Evolutionary conservation across 2,888 invertebrate genomes (phyloP).

Genomic region (Marasmarcha lunaedactyla): DNA sequence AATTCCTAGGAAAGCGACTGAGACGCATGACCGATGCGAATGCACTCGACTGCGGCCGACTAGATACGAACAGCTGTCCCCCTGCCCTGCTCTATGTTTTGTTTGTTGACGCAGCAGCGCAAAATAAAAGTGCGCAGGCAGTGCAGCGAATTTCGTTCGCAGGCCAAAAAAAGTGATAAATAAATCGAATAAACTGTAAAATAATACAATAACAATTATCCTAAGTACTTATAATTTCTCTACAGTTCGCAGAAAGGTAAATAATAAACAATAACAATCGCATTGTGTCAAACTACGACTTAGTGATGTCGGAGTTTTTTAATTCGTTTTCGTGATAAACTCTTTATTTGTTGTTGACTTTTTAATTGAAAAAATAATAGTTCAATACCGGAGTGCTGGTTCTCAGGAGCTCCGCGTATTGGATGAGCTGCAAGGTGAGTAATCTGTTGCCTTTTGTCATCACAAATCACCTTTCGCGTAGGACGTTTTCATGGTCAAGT

Average conservation of each 20-base stretch:
- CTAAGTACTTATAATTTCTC: slow-evolving; percentile 25
- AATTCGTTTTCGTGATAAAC: slow-evolving; percentile 46
- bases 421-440: slow-evolving; percentile 69
- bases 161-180: slow-evolving; percentile 58
- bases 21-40: slow-evolving; percentile 31
- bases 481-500: slow-evolving; percentile 34
- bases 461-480: slow-evolving; percentile 31
- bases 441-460: slow-evolving; percentile 38
- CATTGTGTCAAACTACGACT: slow-evolving; percentile 35
- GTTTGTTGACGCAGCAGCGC: slow-evolving; percentile 58
- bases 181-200: slow-evolving; percentile 45
- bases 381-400: slow-evolving; percentile 43
- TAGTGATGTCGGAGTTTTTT: slow-evolving; percentile 44
- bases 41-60: slow-evolving; percentile 8
- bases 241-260: slow-evolving; percentile 18
- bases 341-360: slow-evolving; percentile 29
- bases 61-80: slow-evolving; percentile 8
- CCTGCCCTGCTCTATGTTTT: slow-evolving; percentile 30
- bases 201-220: slow-evolving; percentile 41
- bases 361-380: slow-evolving; percentile 28
- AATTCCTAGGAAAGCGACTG: slow-evolving; percentile 30
- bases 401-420: slow-evolving; percentile 53
- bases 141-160: slow-evolving; percentile 63
- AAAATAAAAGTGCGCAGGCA: slow-evolving; percentile 59
- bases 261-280: slow-evolving; percentile 4